Conservation (phyloP, 2,797 vertebrate species). For the Etheostoma perlongum region DNA sequence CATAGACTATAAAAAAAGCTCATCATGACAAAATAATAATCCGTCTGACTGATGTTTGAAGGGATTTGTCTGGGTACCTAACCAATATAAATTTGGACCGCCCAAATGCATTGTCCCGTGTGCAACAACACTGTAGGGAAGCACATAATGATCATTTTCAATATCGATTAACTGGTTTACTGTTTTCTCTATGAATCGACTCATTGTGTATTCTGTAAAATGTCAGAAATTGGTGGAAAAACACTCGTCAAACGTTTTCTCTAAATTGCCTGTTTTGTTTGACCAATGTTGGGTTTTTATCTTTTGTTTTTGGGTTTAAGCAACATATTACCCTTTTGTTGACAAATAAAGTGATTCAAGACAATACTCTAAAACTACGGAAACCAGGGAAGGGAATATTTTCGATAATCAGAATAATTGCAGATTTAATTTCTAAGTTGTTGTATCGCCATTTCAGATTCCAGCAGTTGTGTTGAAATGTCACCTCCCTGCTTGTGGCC, state of each 20-base stretch:
- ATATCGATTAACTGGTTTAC: background rate
- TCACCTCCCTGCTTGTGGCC: conserved; percentile 46
- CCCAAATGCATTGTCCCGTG: background rate
- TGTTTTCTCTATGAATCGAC: background rate
- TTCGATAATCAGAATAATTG: background rate
- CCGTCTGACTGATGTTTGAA: no score
- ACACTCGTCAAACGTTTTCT: no score
- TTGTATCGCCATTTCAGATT: conserved; percentile 17
- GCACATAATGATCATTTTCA: background rate
- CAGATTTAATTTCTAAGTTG: no score
- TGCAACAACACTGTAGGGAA: background rate
- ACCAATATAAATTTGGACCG: background rate
- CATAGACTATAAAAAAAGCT: background rate
- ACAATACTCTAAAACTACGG: background rate
- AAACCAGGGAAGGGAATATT: background rate
- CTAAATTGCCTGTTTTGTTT: no score
- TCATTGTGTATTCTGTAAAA: no score
- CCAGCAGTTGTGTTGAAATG: conserved; percentile 44
- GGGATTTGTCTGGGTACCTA: no score
- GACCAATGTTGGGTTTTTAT: no score
- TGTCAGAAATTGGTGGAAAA: no score
- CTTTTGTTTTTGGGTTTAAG: no score
- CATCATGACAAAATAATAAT: no score
- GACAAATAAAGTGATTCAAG: no score
- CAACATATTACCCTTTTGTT: background rate